Evolutionary conservation across 1,140 invertebrate genomes (phyloP).

Genomic region (Akabosia matsudoensis): DNA sequence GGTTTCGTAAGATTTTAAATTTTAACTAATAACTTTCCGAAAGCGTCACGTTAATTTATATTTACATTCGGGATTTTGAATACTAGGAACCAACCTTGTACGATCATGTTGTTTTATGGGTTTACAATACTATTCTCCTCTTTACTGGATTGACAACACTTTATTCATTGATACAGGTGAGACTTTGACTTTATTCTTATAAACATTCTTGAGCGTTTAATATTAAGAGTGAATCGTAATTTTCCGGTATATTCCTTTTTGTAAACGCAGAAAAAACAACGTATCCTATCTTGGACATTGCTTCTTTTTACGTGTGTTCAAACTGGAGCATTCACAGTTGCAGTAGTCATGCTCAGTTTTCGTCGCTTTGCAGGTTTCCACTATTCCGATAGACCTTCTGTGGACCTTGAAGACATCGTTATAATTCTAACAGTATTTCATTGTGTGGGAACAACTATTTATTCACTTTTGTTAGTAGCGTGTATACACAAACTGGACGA

Average conservation of each 20-base stretch:
- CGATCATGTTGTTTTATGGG: slow-evolving; percentile 1
- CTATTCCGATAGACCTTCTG: background rate
- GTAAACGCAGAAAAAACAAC: slow-evolving; percentile 2
- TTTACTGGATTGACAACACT: slow-evolving; percentile 13
- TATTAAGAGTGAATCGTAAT: background rate
- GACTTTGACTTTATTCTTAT: background rate
- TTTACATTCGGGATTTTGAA: no score
- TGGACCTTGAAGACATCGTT: background rate
- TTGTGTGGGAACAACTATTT: slow-evolving; percentile 8
- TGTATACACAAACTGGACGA: slow-evolving; percentile 24
- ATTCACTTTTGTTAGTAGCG: background rate
- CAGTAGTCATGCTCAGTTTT: slow-evolving; percentile 8
- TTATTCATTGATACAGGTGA: background rate
- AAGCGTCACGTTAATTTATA: background rate
- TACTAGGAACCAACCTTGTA: slow-evolving; percentile 18
- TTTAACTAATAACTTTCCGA: no score
- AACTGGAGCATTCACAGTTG: slow-evolving; percentile 3
- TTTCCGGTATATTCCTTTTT: background rate
- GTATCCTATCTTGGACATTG: slow-evolving; percentile 8
- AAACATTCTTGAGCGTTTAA: background rate
- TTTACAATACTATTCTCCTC: slow-evolving; percentile 1
- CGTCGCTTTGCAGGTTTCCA: slow-evolving; percentile 15
- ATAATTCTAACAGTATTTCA: slow-evolving; percentile 3
- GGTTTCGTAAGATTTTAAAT: slow-evolving; percentile 24
- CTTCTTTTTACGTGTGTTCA: background rate